phyloP scores from a whole-genome alignment of 2,113 vertebrate species.

The Macquaria australasica region DNA sequence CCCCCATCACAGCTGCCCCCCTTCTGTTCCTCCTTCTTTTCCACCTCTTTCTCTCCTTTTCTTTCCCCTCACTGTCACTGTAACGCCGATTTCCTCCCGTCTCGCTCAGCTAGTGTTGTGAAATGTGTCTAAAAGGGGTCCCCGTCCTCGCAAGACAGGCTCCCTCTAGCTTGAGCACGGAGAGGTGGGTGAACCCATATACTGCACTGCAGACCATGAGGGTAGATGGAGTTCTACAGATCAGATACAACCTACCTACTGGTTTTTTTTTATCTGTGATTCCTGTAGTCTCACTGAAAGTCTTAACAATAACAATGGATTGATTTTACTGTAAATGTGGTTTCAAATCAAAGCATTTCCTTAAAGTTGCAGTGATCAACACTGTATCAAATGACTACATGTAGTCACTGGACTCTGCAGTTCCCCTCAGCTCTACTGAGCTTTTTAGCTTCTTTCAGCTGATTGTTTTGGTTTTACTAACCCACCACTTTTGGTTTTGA shows the following conservation, averaged over 20 bases:
- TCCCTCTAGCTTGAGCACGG: slow-evolving; percentile 35
- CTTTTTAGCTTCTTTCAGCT: too few relatives aligned
- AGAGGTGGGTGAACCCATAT: slow-evolving; percentile 32
- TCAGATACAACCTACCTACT: neutral
- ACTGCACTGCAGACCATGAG: neutral
- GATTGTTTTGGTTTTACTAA: neutral
- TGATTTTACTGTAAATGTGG: too few relatives aligned
- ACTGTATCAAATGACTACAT: neutral
- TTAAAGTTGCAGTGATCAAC: neutral
- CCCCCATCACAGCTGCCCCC: neutral
- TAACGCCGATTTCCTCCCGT: slow-evolving; percentile 42
- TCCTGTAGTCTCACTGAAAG: neutral
- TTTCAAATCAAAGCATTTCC: neutral
- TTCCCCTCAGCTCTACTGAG: too few relatives aligned
- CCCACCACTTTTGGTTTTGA: neutral
- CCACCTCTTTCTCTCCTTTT: slow-evolving; percentile 20
- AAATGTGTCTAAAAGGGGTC: slow-evolving; percentile 32
- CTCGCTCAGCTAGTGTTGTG: slow-evolving; percentile 65
- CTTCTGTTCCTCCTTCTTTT: slow-evolving; percentile 9
- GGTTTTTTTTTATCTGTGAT: too few relatives aligned
- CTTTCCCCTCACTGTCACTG: slow-evolving; percentile 21
- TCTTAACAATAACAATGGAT: too few relatives aligned
- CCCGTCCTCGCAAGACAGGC: neutral
- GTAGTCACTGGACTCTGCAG: neutral
- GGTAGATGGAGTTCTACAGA: neutral